Conservation (phyloP, 2,113 vertebrate genomes). For the Rhombomys opimus region DNA sequence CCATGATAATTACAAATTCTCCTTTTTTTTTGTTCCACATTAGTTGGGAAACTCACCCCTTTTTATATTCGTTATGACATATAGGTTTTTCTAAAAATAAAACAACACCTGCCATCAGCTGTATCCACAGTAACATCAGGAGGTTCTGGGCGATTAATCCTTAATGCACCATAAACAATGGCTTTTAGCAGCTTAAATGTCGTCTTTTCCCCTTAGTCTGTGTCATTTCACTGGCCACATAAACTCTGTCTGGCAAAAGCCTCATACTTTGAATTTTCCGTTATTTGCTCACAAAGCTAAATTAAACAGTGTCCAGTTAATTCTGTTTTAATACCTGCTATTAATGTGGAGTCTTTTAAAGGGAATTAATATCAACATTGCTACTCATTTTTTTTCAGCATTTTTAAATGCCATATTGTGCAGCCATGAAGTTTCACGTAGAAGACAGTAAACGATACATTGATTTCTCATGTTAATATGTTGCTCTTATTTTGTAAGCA, state of each 20-base stretch:
- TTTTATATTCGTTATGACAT: constrained; percentile 83
- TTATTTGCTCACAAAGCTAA: constrained; percentile 49
- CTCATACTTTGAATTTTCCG: not conserved
- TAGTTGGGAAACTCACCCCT: constrained; percentile 72
- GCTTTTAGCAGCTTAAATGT: constrained; percentile 82
- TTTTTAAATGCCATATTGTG: not conserved
- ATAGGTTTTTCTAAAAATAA: constrained; percentile 82
- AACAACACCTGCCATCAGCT: constrained; percentile 82
- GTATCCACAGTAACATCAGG: constrained; percentile 78
- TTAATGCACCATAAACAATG: constrained; percentile 86
- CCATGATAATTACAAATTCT: constrained; percentile 69
- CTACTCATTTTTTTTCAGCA: not conserved
- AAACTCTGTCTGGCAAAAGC: constrained; percentile 61
- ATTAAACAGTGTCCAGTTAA: constrained; percentile 44
- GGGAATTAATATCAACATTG: constrained; percentile 39
- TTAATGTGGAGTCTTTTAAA: constrained; percentile 49
- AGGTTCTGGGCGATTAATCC: constrained; percentile 83
- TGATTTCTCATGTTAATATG: not conserved
- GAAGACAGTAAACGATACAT: not conserved
- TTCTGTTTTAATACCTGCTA: constrained; percentile 58
- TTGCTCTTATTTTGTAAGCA: not conserved
- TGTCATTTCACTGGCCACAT: constrained; percentile 76
- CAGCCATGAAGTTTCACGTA: not conserved
- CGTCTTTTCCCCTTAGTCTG: constrained; percentile 71
- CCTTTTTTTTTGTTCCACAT: constrained; percentile 66